Evolutionary conservation across 2,888 invertebrate species (phyloP), one percentile per base, ranked within the genome.

Genomic region (Zaprionus bogoriensis): DNA sequence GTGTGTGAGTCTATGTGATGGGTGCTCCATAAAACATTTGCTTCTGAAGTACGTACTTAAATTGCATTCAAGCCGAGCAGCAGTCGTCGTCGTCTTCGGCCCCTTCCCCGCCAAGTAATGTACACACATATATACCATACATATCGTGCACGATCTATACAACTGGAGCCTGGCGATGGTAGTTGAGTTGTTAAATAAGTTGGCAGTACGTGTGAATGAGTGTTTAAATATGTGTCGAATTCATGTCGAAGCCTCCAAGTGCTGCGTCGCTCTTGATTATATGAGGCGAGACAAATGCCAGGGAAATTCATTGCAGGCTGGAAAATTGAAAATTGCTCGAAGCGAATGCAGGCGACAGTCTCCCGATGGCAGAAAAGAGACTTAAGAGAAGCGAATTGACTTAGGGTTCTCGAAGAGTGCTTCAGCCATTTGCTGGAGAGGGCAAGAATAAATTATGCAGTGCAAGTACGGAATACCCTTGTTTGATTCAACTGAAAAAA

Each of bases 21-120:
- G 83, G 65, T 77, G 78, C 77, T 80, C 79, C 66, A 70, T 83
- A 75, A 83, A 83, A 83, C 79, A 83, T 83, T 83, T 77, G 80
- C 79, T 75, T 75, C 60, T 80, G 67, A 77, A 80, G 79, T 80
- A 83, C 80, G 62, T 80, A 77, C 79, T 80, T 83, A 80, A 80
- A 80, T 77, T 80, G 79, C 83, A 83, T 80, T 83, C 80, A 80
- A 80, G 83, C 83, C 69, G 74, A 79, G 73, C 73, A 69, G 59
- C 68, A 54, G 67, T 58, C 57, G 61, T 68, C 55, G 50, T 53
- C 17, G 17, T 19, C 27, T 5, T 45, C 27, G 44, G n/a, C 30
- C 30, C 12, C 14, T 7, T 46, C 59, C 61, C 65, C 61, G 46
- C 53, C 61, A 47, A 64, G 72, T 68, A 69, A 79, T 79, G 3